phyloP scores from a whole-genome alignment of 2,888 invertebrate genomes.

The Eupithecia pulchellata region DNA sequence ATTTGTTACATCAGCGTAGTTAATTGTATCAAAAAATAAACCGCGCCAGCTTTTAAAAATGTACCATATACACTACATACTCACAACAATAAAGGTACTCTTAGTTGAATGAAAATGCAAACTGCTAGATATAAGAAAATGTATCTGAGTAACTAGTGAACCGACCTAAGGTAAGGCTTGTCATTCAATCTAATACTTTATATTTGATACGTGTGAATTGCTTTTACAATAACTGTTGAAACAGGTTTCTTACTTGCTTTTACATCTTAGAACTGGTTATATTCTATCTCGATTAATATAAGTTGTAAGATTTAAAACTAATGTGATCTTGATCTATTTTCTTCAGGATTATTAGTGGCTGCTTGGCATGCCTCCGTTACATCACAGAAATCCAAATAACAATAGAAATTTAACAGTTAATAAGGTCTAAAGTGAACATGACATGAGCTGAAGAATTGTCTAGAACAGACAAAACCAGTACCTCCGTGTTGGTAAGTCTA shows the following conservation, averaged over 20 bases:
- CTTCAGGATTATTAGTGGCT: not conserved
- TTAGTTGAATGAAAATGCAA: constrained; percentile 1
- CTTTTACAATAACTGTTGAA: too few relatives aligned
- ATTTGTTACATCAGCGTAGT: too few relatives aligned
- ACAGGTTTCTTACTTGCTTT: not conserved
- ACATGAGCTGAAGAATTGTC: not conserved
- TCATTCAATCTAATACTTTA: not conserved
- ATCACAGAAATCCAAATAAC: not conserved
- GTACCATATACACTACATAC: too few relatives aligned
- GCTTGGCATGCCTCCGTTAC: not conserved
- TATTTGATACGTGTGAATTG: not conserved
- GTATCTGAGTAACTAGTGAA: not conserved
- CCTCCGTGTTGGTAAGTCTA: not conserved
- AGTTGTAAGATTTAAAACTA: not conserved
- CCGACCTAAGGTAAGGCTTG: not conserved
- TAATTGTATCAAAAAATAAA: too few relatives aligned
- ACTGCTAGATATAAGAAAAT: too few relatives aligned
- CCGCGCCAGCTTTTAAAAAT: too few relatives aligned
- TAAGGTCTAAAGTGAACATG: not conserved
- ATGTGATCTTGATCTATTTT: not conserved
- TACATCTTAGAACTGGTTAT: not conserved
- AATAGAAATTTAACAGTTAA: not conserved
- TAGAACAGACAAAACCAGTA: not conserved
- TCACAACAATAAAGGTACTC: too few relatives aligned
- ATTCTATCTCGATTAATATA: not conserved